A percentile compares a stretch with the other conserved stretches of the same genome.
Conservation (phyloP, 2,888 invertebrate genomes). For the Scaptomyza parva region DNA sequence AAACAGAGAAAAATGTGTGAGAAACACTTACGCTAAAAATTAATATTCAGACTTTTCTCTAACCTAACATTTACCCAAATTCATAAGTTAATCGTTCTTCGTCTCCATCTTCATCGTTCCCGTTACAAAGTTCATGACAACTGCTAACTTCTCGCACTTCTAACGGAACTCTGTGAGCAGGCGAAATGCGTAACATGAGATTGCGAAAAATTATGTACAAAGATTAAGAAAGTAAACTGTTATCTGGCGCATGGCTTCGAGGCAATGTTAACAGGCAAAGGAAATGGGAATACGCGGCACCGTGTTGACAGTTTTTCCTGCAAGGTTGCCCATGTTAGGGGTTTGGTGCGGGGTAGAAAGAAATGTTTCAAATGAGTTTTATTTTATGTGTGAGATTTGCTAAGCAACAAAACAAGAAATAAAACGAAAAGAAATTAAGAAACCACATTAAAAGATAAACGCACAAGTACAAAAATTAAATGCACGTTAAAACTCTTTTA, state of each 20-base stretch:
- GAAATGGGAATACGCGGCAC: slow-evolving; percentile 24
- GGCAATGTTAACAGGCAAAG: slow-evolving; percentile 31
- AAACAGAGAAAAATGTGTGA: slow-evolving; percentile 33
- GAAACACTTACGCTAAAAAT: slow-evolving; percentile 1
- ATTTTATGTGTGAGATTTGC: slow-evolving; percentile 57
- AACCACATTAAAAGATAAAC: slow-evolving; percentile 11
- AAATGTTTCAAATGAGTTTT: slow-evolving; percentile 51
- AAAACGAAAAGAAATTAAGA: slow-evolving; percentile 28
- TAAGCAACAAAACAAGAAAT: slow-evolving; percentile 41
- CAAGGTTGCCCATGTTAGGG: background rate
- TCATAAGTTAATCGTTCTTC: too few species aligned
- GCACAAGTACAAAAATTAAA: slow-evolving; percentile 16
- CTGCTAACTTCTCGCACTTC: background rate
- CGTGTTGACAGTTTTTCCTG: slow-evolving; percentile 67
- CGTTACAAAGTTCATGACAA: background rate
- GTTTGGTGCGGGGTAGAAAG: slow-evolving; percentile 37
- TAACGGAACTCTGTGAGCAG: slow-evolving; percentile 24
- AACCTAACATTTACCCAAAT: too few species aligned
- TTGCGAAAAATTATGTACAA: slow-evolving; percentile 72
- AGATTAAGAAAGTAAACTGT: slow-evolving; percentile 78
- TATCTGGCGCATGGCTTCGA: slow-evolving; percentile 63
- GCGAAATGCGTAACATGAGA: slow-evolving; percentile 58
- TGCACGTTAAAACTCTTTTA: background rate
- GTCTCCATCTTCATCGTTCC: background rate
- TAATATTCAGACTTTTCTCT: too few species aligned